phyloP scores from a whole-genome alignment of 2,888 invertebrate genomes.

The Phengaris arion region DNA sequence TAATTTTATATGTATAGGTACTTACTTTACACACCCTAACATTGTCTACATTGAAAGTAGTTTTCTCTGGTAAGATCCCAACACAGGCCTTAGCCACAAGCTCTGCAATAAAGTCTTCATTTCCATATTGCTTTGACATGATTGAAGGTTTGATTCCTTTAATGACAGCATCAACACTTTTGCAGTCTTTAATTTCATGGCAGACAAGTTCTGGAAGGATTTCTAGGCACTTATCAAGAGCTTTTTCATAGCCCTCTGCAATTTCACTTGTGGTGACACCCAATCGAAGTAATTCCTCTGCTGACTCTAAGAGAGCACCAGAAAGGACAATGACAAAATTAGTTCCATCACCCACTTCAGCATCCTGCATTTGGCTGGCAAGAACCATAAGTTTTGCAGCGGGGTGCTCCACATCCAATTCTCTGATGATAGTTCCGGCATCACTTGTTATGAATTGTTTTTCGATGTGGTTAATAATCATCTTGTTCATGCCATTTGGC shows the following conservation, averaged over 20 bases:
- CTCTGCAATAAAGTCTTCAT: conserved; percentile 94
- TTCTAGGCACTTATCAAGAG: conserved; percentile 92
- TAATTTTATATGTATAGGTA: not conserved
- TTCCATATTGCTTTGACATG: conserved; percentile 98
- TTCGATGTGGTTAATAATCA: conserved; percentile 99
- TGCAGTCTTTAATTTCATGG: conserved; percentile 85
- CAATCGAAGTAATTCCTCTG: conserved; percentile 94
- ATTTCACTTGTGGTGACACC: conserved; percentile 98
- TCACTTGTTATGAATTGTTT: conserved; percentile 99
- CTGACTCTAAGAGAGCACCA: conserved; percentile 93
- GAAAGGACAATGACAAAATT: conserved; percentile 98
- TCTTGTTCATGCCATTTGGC: conserved; percentile 99
- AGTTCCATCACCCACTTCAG: conserved; percentile 99
- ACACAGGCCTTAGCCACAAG: conserved; percentile 94
- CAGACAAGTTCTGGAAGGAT: conserved; percentile 91
- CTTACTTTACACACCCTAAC: conserved; percentile 94
- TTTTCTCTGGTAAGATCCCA: conserved; percentile 90
- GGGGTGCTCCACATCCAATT: conserved; percentile 98
- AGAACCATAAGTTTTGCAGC: conserved; percentile 98
- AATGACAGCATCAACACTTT: conserved; percentile 84
- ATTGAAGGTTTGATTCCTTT: conserved; percentile 89
- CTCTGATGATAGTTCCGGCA: conserved; percentile 98
- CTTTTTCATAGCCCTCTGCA: conserved; percentile 95
- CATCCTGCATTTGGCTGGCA: conserved; percentile 98
- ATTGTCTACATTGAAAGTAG: conserved; percentile 98